Evolutionary conservation across 37 sponge, comb jelly and placozoan genomes (phyloP).

Genomic region (Hormiphora californensis): DNA sequence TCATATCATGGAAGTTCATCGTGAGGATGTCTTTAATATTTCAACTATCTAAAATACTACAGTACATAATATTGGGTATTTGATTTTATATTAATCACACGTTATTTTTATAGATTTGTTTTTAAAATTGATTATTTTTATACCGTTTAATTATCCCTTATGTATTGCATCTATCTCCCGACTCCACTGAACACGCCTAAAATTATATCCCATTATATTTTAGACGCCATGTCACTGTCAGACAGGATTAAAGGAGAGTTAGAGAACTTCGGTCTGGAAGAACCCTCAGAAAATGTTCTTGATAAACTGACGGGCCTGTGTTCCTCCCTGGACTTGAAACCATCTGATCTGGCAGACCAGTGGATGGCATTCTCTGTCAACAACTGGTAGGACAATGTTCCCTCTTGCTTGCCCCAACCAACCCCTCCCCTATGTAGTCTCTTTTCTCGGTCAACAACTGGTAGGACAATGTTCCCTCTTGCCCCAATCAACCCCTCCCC

Average conservation of each 20-base stretch:
- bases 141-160: too few species aligned
- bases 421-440: too few species aligned
- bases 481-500: too few species aligned
- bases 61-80: not conserved
- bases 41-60: not conserved
- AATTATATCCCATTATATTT: too few species aligned
- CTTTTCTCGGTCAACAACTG: too few species aligned
- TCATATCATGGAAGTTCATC: not conserved
- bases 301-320: not conserved
- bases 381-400: constrained; percentile 8
- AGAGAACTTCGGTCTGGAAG: constrained; percentile 33
- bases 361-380: constrained; percentile 53
- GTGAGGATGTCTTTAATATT: not conserved
- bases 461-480: too few species aligned
- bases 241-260: not conserved
- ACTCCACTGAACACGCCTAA: too few species aligned
- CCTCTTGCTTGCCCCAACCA: too few species aligned
- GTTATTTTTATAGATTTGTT: not conserved
- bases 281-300: not conserved
- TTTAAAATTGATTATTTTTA: too few species aligned
- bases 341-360: constrained; percentile 25
- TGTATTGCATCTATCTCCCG: too few species aligned
- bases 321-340: not conserved
- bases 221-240: too few species aligned
- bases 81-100: not conserved